Evolutionary conservation across 2,888 invertebrate genomes (phyloP), one percentile per base, ranked within the genome.

Genomic region (Minunthozetes semirufus): DNA sequence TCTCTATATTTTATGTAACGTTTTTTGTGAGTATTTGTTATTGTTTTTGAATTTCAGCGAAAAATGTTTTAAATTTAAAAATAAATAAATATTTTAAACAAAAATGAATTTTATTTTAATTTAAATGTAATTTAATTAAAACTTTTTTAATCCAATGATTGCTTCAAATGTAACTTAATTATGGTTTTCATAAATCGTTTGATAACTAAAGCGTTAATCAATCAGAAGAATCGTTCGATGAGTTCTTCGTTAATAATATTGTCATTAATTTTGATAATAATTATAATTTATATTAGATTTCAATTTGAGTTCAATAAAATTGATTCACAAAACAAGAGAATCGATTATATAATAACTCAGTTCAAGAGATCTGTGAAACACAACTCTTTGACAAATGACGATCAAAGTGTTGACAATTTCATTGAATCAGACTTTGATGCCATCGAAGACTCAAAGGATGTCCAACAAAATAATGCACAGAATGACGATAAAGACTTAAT

Each of bases 261-360:
- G n/a, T 33, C 33, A 33, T 63, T 63, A 33, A 63, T 63, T 33
- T 8, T 63, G 33, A 63, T 63, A 33, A 33, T 63, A 9, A 33
- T 63, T 63, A 25, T 63, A 9, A n/a, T 63, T 63, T 63, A 63
- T 25, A 33, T 63, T 38, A 11, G 19, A 6, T 63, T 63, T 63
- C 15, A 63, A 17, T 63, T 63, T 9, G 33, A 63, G n/a, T n/a
- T 63, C 1, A 33, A 5, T 63, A 17, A 63, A 63, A 63, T 33
- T n/a, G 19, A 63, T 29, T 38, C 9, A 63, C 63, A 63, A 33
- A 63, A 63, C 63, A 63, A 63, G 33, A 6, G 38, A 63, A 33
- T 63, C 17, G 63, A 63, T 63, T 63, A 63, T 63, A 63, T 63
- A 17, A 29, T 63, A 63, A n/a, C 33, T 38, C 63, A 63, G 17